A percentile compares a stretch with the other conserved stretches of the same genome.
These are phyloP conservation scores for Alethe castanea DNA, from an alignment of 2,113 vertebrate species.

Conservation along the genomic window DNA sequence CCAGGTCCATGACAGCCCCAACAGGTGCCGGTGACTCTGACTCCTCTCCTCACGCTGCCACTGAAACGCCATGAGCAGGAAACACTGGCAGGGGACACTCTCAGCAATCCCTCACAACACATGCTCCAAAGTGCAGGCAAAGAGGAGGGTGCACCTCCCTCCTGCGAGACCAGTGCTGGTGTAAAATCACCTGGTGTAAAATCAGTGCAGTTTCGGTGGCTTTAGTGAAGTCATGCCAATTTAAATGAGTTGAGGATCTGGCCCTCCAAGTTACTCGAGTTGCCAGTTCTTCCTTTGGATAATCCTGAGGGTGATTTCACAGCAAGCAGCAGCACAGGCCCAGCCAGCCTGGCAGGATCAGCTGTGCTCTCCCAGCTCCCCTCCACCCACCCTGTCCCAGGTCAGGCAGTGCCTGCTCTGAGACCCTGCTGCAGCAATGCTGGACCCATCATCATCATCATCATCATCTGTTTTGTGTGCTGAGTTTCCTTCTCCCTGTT, in stretches of 20 bases:
- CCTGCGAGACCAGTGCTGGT: background rate
- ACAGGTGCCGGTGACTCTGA: background rate
- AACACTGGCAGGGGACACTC: background rate
- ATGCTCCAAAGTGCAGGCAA: background rate
- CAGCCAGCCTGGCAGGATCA: slow-evolving; percentile 53
- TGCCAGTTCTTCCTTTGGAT: slow-evolving; percentile 60
- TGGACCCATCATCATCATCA: background rate
- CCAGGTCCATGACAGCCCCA: background rate
- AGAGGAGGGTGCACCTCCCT: rapidly evolving
- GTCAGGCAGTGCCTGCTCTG: background rate
- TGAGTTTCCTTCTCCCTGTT: background rate
- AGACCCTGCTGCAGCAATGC: background rate
- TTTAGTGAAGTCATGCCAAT: slow-evolving; percentile 60
- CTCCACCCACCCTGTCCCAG: background rate
- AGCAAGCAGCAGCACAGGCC: slow-evolving; percentile 59
- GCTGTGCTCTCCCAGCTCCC: background rate
- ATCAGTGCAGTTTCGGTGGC: slow-evolving; percentile 5
- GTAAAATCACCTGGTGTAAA: background rate
- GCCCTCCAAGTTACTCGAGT: slow-evolving; percentile 49
- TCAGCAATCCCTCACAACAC: background rate
- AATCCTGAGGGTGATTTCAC: slow-evolving; percentile 54
- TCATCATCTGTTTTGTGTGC: background rate
- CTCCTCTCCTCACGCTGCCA: background rate
- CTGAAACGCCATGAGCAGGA: background rate
- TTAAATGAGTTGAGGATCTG: slow-evolving; percentile 42